Percentiles rank a stretch among this genome's conserved stretches.
Conservation (phyloP, 2,113 vertebrate species). For the Marcusenius ussheri region DNA sequence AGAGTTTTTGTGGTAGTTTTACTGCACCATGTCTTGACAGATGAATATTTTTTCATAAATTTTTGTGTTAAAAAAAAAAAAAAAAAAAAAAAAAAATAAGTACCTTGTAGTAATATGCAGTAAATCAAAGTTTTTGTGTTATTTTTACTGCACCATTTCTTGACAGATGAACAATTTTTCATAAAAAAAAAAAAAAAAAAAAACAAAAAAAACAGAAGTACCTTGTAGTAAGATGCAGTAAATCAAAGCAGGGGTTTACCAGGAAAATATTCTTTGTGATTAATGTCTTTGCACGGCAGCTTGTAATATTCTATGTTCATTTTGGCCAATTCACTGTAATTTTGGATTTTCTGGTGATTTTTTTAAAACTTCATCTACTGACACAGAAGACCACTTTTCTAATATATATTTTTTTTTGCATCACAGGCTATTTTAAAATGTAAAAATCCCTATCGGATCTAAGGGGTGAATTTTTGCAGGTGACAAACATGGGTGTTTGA, state of each 20-base stretch:
- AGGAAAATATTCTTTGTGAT: background rate
- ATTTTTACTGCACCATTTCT: background rate
- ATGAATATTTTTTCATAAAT: background rate
- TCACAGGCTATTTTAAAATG: background rate
- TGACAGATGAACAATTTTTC: background rate
- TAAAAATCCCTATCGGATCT: background rate
- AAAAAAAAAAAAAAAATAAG: background rate
- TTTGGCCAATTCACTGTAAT: background rate
- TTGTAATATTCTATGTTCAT: background rate
- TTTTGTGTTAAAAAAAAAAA: background rate
- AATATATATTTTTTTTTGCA: background rate
- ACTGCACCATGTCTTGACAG: background rate
- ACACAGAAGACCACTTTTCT: background rate
- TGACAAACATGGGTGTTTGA: background rate
- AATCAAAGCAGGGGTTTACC: background rate
- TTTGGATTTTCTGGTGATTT: background rate
- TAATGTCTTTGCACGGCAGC: background rate
- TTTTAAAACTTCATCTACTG: background rate
- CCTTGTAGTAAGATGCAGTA: background rate
- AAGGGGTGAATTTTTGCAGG: background rate
- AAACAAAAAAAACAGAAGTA: background rate
- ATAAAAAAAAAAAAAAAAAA: background rate
- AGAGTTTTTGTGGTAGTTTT: background rate
- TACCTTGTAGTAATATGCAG: background rate
- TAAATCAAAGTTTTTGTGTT: background rate